Percentiles rank a stretch among this genome's conserved stretches.
These are phyloP conservation scores for Crambe crambe DNA, from an alignment of 37 sponge, comb jelly and placozoan species.

Conservation along the genomic window DNA sequence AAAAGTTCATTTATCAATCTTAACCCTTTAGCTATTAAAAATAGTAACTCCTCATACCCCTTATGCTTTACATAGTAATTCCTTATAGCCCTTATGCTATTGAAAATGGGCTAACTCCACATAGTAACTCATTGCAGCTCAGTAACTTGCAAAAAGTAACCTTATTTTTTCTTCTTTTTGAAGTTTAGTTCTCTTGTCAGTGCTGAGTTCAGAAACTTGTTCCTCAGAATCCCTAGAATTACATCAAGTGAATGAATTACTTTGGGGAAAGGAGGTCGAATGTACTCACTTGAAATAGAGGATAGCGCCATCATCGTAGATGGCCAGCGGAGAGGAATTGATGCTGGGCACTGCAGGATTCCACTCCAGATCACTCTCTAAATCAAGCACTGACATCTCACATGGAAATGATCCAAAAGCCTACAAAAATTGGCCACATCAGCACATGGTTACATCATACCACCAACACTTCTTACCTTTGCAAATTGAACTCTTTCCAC, in stretches of 20 bases:
- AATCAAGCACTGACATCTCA: conserved; percentile 81
- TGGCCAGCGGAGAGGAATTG: conserved; percentile 61
- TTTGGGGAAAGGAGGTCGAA: not conserved
- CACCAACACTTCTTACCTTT: not conserved
- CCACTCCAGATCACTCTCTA: conserved; percentile 88
- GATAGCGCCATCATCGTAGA: conserved; percentile 85
- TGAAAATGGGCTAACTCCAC: too few relatives aligned
- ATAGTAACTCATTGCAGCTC: not conserved
- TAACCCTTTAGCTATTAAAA: too few relatives aligned
- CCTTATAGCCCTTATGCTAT: too few relatives aligned
- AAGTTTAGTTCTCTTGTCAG: conserved; percentile 64
- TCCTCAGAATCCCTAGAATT: conserved; percentile 73
- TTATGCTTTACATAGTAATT: too few relatives aligned
- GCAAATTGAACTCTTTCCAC: conserved; percentile 5
- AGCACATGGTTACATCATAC: not conserved
- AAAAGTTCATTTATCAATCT: too few relatives aligned
- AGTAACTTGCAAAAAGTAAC: conserved; percentile 10
- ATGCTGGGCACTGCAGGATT: conserved; percentile 60
- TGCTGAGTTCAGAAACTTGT: conserved; percentile 44
- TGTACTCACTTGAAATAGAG: conserved; percentile 80
- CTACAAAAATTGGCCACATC: conserved; percentile 55
- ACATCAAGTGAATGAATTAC: not conserved
- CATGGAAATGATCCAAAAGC: conserved; percentile 81
- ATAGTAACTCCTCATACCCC: too few relatives aligned
- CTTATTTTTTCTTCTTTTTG: conserved; percentile 75